Base-by-base conservation (phyloP, 2,888 invertebrate species). In the Hoplodrina blanda region DNA sequence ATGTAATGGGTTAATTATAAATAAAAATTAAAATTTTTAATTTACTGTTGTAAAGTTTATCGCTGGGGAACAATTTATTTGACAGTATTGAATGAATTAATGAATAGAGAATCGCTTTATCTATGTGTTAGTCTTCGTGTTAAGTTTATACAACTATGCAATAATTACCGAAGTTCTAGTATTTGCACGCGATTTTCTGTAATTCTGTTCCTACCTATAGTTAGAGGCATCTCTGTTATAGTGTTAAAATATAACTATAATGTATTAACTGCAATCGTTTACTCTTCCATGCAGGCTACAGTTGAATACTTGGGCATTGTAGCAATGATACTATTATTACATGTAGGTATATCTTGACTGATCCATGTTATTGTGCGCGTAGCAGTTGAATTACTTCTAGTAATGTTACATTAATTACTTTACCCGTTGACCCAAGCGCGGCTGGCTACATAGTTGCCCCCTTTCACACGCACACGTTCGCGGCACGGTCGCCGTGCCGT, bases 1-100 rank as follows among this genome's bases (percentile, higher is more conserved):
- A 73, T 76, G 54, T 79, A 74, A 82, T 76, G 81, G 80, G 82
- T 78, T 82, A 69, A 76, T 78, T 76, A n/a, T 71, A 75, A 72
- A n/a, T n/a, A n/a, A n/a, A n/a, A n/a, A n/a, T n/a, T 75, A 73
- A 71, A 78, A 73, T 67, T 72, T 72, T 66, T 71, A 79, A 74
- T 75, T 79, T 80, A 71, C 78, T 73, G 78, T 76, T 78, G 53
- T 70, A 73, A 77, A 73, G 56, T 74, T 69, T 56, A 82, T 72
- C n/a, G 78, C 82, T 70, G 76, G 85, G 85, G 81, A 86, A 83
- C 87, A 84, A 85, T 83, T 81, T 81, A 80, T 82, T 87, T 86
- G 82, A 83, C 85, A 87, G 85, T 86, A 87, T 87, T 86, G 74
- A 80, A 86, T 82, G 79, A 74, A 81, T 75, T 85, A 25, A 80